Evolutionary conservation across 2,888 invertebrate species (phyloP), one percentile per base, ranked within the genome.

Genomic region (Desoria tigrina): DNA sequence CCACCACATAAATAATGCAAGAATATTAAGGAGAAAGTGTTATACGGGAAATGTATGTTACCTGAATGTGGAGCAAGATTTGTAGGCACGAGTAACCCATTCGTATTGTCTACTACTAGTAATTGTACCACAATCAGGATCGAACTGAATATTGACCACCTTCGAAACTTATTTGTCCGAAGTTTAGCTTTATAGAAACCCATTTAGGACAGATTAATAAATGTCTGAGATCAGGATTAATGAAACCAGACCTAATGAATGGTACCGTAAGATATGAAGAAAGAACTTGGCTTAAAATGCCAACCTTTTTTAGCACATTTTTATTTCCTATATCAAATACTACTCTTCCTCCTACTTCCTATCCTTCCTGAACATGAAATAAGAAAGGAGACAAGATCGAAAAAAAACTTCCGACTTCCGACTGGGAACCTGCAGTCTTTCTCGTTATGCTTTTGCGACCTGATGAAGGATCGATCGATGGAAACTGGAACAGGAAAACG

Each of bases 71-170:
- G 11, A 23, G 45, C 57, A 18, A 68, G 54, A 54, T 68, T 63
- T 11, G 64, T 63, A 68, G 67, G 67, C 67, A 68, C 67, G 39
- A 63, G 67, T 28, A 68, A 49, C 23, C 63, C 57, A 51, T 60
- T 58, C 26, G 50, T 59, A 49, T 63, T 28, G 11, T 59, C 32
- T 7, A 45, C 55, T 18, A 56, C 51, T 49, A 63, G 51, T 53
- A 45, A 45, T 45, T 45, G 45, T 45, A 45, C 16, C 21, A 45
- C 16, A 16, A 45, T 6, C 21, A 45, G 21, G 16, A 45, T 45
- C n/a, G 45, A 45, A 21, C 45, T 45, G 16, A 18, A n/a, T 16
- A 45, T 18, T 16, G n/a, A 18, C n/a, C 45, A 45, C 45, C 45
- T 45, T 45, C 16, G 6, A 45, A 45, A 16, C n/a, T n/a, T 45